Base-by-base conservation (phyloP, 2,113 vertebrate species). In the Thalassarche chlororhynchos region DNA sequence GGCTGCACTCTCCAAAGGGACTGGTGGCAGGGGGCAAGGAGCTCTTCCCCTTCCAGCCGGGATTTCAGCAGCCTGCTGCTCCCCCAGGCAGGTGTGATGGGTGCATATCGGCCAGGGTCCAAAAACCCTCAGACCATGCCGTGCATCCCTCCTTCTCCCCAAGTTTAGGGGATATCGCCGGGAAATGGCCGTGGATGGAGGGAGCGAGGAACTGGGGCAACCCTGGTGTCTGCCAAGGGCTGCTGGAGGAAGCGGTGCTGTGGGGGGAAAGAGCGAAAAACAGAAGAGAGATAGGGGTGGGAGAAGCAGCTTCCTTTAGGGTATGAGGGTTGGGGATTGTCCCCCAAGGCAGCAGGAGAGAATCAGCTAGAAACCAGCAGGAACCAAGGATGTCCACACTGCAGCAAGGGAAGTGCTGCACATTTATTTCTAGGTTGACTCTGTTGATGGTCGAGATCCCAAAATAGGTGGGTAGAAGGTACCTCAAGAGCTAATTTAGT, bases 401-500 rank as follows among this genome's bases (percentile, higher is more conserved):
- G 68, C 77, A n/a, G 81, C 5, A 0, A 26, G 72, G 80, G 40
- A 57, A 47, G 65, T 1, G 12, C 69, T 25, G 55, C 52, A 10
- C 49, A 0, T 82, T 87, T 81, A 9, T 94, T 92, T 93, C 89
- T 87, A 17, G 77, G 80, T 14, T 95, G 89, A 10, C 65, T 71
- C 31, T 70, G 6, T 5, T 38, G 94, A 60, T 76, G 89, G 69
- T 84, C 26, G 51, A 80, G 85, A 74, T 93, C 97, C 93, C 46
- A 88, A 96, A 97, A 95, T 93, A 96, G 62, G 95, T 80, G 90
- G 66, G 78, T 64, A 90, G 88, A 95, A 95, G 92, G 94, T 83
- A 95, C 95, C 88, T 96, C 88, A 66, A 84, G 90, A 95, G 76
- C 88, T 95, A 80, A 96, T 96, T 97, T 90, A 90, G 68, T 90